A percentile compares a stretch with the other conserved stretches of the same genome.
phyloP scores from a whole-genome alignment of 2,113 vertebrate species.

The Trachemys scripta region DNA sequence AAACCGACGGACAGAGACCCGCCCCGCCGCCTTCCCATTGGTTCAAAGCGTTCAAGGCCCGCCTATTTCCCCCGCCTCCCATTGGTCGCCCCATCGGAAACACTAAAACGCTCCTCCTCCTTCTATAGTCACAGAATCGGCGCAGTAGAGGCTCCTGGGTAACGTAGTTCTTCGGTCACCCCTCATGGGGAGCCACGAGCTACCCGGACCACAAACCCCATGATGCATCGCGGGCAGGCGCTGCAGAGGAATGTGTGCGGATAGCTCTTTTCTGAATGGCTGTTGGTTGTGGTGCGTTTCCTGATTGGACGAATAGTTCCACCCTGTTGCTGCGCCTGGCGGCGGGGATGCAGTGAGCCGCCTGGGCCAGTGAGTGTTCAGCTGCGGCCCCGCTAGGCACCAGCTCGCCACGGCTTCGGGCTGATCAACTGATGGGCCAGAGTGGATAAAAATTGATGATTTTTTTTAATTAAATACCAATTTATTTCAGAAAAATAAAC shows the following conservation, averaged over 20 bases:
- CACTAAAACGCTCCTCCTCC: background rate
- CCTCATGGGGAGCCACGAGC: accelerated
- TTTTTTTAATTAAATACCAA: too few relatives aligned
- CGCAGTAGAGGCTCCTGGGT: background rate
- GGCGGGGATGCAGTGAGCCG: too few relatives aligned
- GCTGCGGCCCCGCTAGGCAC: too few relatives aligned
- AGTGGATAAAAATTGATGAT: too few relatives aligned
- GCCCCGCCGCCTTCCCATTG: background rate
- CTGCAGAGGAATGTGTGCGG: too few relatives aligned
- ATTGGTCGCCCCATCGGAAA: accelerated
- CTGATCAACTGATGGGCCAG: too few relatives aligned
- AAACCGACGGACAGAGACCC: too few relatives aligned
- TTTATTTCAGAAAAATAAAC: too few relatives aligned
- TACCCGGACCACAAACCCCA: accelerated
- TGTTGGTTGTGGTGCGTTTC: background rate
- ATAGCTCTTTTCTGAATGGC: too few relatives aligned
- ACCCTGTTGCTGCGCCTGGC: background rate
- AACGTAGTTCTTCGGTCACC: accelerated
- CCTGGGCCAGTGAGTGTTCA: too few relatives aligned
- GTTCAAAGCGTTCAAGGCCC: accelerated
- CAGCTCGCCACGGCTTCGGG: accelerated
- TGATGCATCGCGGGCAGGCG: accelerated
- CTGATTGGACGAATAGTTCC: background rate
- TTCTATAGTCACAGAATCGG: accelerated
- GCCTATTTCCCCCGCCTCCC: accelerated